Percentiles rank a stretch among this genome's conserved stretches.
Evolutionary conservation across 1,140 invertebrate species (phyloP).

Genomic region (Nilaparvata lugens): DNA sequence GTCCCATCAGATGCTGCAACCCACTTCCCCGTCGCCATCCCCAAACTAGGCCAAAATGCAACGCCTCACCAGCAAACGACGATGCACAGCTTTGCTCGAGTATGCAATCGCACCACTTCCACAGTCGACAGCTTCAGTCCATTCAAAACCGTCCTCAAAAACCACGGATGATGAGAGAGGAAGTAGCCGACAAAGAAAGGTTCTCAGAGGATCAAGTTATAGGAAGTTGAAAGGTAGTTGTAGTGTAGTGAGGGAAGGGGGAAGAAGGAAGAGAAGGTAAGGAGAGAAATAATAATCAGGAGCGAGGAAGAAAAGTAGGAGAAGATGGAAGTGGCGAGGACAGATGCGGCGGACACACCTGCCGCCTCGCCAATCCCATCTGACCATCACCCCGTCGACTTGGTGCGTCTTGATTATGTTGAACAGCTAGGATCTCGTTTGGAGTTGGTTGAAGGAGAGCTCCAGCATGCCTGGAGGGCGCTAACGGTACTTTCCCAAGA

Average conservation of each 20-base stretch:
- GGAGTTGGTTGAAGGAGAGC: conserved; percentile 77
- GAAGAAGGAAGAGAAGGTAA: neutral
- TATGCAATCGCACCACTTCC: neutral
- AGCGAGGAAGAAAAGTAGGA: no score
- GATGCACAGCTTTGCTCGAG: no score
- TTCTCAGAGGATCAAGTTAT: neutral
- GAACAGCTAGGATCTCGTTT: conserved; percentile 75
- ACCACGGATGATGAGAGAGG: neutral
- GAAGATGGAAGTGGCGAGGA: conserved; percentile 14
- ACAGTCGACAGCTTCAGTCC: neutral
- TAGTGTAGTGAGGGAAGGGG: neutral
- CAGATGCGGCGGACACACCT: conserved; percentile 12
- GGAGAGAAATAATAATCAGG: conserved; percentile 5
- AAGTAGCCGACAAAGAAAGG: neutral
- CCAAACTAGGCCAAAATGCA: no score
- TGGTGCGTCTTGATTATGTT: conserved; percentile 72
- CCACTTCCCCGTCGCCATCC: no score
- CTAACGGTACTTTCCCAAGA: conserved; percentile 83
- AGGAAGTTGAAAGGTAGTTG: neutral
- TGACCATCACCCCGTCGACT: conserved; percentile 25
- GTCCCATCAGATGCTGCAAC: neutral
- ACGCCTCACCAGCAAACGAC: no score
- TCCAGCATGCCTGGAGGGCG: conserved; percentile 85
- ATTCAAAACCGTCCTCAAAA: neutral
- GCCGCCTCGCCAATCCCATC: conserved; percentile 15